phyloP scores from a whole-genome alignment of 2,113 vertebrate genomes.

The Bucco capensis region DNA sequence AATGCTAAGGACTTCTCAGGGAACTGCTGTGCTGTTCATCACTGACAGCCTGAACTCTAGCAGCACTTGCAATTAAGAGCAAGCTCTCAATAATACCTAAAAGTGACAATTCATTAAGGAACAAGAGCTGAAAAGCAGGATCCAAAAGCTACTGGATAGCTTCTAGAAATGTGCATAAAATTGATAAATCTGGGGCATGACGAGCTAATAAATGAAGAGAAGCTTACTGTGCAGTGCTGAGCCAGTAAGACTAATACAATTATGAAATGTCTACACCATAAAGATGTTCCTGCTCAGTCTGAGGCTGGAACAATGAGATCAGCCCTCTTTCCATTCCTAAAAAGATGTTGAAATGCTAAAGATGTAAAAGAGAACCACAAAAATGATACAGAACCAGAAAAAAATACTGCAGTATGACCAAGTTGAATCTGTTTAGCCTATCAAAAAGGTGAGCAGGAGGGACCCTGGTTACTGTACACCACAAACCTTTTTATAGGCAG shows the following conservation, averaged over 20 bases:
- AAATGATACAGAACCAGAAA: not conserved
- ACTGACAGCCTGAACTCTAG: not conserved
- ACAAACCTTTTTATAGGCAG: not conserved
- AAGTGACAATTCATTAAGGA: not conserved
- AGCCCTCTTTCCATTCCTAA: not conserved
- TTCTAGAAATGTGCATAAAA: constrained; percentile 2
- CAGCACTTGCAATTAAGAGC: not conserved
- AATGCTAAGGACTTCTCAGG: not conserved
- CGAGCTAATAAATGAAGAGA: not conserved
- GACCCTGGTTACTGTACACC: not conserved
- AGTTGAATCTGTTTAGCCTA: not conserved
- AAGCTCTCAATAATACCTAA: not conserved
- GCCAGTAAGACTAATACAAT: not conserved
- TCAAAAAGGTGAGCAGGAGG: not conserved
- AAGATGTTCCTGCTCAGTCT: not conserved
- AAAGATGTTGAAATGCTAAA: not conserved
- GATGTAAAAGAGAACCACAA: not conserved
- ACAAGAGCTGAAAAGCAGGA: not conserved
- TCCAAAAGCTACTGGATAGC: not conserved
- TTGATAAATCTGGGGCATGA: not conserved
- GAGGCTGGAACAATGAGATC: not conserved
- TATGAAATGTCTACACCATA: not conserved
- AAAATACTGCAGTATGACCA: not conserved
- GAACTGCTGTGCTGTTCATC: not conserved
- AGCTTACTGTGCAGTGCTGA: not conserved